These are phyloP conservation scores for Philantomba maxwellii DNA, from an alignment of 2,113 vertebrate species.

Conservation along the genomic window DNA sequence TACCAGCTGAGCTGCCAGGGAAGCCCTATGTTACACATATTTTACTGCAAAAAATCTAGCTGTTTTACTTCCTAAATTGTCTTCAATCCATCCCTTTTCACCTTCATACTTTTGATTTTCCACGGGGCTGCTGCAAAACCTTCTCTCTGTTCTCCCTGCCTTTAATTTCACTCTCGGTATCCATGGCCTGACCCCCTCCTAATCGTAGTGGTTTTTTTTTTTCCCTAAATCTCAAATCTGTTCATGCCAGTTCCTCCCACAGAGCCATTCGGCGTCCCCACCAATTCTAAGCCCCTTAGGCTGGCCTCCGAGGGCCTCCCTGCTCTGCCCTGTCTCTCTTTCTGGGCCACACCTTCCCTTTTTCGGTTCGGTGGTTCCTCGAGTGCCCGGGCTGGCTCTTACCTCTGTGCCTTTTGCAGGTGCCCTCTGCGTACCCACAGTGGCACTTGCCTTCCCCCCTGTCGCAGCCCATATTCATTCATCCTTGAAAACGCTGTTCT, in stretches of 20 bases:
- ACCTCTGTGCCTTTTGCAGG: neutral
- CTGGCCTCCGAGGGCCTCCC: neutral
- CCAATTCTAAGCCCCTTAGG: neutral
- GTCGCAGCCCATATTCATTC: no score
- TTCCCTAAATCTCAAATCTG: neutral
- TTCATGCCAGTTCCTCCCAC: neutral
- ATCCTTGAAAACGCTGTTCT: neutral
- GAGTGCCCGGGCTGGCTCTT: neutral
- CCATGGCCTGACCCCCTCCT: neutral
- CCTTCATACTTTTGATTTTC: neutral
- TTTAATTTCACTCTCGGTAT: neutral
- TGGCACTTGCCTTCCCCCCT: neutral
- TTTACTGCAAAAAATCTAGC: neutral
- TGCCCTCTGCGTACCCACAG: neutral
- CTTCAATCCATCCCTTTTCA: neutral
- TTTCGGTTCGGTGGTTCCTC: neutral
- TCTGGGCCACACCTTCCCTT: neutral
- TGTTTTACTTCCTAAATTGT: neutral
- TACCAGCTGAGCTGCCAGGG: neutral
- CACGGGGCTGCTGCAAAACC: accelerated
- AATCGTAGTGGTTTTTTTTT: neutral
- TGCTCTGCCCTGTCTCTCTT: neutral
- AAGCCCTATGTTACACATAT: neutral
- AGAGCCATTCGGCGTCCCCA: neutral
- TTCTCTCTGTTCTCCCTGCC: neutral